Conservation (phyloP, 2,113 vertebrate genomes). For the Rissa tridactyla region DNA sequence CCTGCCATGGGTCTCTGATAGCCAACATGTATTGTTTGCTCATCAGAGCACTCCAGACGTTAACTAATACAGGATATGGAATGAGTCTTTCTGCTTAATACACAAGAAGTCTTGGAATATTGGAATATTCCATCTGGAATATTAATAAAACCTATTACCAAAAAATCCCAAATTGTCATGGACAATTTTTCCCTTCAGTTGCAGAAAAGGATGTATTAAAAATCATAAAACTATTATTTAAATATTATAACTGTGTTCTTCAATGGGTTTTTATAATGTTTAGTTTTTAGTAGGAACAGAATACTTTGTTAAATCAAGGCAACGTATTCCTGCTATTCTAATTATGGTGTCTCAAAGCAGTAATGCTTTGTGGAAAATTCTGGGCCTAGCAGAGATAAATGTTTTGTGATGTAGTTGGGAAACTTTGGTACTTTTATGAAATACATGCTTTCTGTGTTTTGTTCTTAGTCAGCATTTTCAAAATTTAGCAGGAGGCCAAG, state of each 20-base stretch:
- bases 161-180: background rate
- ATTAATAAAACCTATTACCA: background rate
- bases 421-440: background rate
- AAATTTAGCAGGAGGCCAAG: background rate
- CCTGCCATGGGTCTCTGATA: background rate
- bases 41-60: background rate
- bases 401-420: background rate
- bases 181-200: background rate
- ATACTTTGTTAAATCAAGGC: background rate
- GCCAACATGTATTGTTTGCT: background rate
- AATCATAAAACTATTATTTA: background rate
- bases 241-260: background rate
- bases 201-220: background rate
- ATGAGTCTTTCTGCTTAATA: background rate
- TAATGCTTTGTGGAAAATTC: background rate
- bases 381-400: background rate
- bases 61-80: conserved; percentile 4
- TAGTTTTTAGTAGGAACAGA: background rate
- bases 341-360: background rate
- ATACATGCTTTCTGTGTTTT: background rate
- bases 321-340: background rate
- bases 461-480: background rate
- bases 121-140: background rate
- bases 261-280: background rate
- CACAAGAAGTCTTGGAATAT: background rate